These are phyloP conservation scores for Lerista edwardsae DNA, from an alignment of 2,797 vertebrate species.

Conservation along the genomic window DNA sequence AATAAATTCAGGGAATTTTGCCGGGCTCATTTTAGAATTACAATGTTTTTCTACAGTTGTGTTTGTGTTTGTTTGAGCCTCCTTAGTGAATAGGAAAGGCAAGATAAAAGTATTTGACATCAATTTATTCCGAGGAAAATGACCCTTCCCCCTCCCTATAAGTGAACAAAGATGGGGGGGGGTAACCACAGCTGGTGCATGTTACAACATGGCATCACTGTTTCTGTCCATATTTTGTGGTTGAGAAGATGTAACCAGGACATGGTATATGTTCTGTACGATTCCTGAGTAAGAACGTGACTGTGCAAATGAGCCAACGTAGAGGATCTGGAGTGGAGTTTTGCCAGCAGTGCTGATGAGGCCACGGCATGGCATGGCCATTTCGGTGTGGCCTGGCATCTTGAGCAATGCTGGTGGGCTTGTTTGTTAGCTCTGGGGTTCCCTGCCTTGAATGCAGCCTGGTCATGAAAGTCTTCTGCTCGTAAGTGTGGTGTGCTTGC, in stretches of 20 bases:
- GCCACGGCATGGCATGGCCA: accelerated
- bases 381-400: accelerated
- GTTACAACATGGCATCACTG: not conserved
- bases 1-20: too few relatives aligned
- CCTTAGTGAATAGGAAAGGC: too few relatives aligned
- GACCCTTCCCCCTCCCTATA: not conserved
- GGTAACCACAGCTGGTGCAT: too few relatives aligned
- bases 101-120: not conserved
- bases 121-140: not conserved
- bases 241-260: not conserved
- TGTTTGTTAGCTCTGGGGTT: accelerated
- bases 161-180: not conserved
- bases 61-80: not conserved
- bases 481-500: too few relatives aligned
- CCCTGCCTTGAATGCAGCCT: not conserved
- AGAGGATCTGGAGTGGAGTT: not conserved
- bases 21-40: not conserved
- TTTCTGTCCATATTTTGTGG: too few relatives aligned
- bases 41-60: not conserved
- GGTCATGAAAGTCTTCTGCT: not conserved
- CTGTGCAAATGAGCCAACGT: too few relatives aligned
- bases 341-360: not conserved
- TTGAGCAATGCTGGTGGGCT: accelerated
- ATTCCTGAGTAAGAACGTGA: not conserved
- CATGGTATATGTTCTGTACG: not conserved